Evolutionary conservation across 1,140 invertebrate genomes (phyloP), one percentile per base, ranked within the genome.

Genomic region (Macrostomum lignano): DNA sequence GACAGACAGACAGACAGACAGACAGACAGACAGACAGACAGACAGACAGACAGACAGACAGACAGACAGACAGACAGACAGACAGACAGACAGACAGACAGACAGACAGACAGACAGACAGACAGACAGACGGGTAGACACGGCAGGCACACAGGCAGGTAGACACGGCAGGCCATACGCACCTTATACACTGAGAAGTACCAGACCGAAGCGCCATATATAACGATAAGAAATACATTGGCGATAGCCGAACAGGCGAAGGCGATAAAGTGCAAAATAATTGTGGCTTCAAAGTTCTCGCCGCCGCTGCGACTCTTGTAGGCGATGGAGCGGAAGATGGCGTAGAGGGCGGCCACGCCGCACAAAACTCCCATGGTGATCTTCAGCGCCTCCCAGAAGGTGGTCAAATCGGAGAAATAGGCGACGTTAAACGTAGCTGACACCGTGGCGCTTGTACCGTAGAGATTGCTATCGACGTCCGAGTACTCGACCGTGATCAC

Each of bases 181-280:
- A 61, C 55, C 48, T 75, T 76, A 47, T 69, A 76, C 44, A 74
- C 68, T 17, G 72, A 51, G 25, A 72, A 65, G 40, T 65, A 66
- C 46, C 70, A 71, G 11, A 72, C 46, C 37, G 66, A 65, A 6
- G 65, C 58, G 34, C 60, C 60, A 37, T 66, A 62, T 4, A 66
- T 61, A 3, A 73, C 63, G 3, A 68, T 45, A 40, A 73, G 66
- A 45, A 78, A 70, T 13, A 65, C 55, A 48, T 71, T 72, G 26
- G 67, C 65, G 17, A 75, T 45, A 30, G 64, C 52, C 13, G 66
- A 67, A 46, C 63, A 62, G 22, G 58, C 51, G 38, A 62, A 65
- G 33, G 73, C 52, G 10, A 71, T 42, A 28, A 73, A 66, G 45
- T 69, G 66, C n/a, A 46, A 15, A 35, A 58, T 50, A 3, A 33